These are phyloP conservation scores for Gallinago paraguaiae DNA, from an alignment of 2,113 vertebrate species.

Conservation along the genomic window DNA sequence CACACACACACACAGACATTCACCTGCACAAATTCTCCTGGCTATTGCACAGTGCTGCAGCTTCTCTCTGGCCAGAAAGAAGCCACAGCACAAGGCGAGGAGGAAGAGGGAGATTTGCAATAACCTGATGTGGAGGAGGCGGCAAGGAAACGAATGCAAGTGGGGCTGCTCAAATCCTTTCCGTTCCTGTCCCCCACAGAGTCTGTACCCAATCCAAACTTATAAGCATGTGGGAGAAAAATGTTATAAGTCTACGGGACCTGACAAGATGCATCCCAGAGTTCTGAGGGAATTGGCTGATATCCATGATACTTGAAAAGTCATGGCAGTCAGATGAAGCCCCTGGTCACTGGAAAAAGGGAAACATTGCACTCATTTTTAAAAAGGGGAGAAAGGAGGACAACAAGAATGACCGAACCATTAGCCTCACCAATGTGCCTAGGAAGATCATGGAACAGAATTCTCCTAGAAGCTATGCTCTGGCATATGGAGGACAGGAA, in stretches of 20 bases:
- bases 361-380: background rate
- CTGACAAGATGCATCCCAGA: background rate
- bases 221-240: background rate
- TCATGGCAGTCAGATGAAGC: background rate
- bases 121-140: background rate
- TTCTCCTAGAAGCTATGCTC: background rate
- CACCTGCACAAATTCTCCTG: background rate
- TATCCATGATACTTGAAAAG: background rate
- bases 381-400: background rate
- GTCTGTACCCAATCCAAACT: background rate
- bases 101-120: background rate
- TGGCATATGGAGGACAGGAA: background rate
- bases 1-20: background rate
- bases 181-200: background rate
- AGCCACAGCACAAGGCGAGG: background rate
- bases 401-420: background rate
- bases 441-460: background rate
- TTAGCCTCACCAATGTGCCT: background rate
- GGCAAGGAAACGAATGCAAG: background rate
- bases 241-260: background rate
- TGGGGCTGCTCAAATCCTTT: background rate
- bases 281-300: background rate
- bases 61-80: background rate
- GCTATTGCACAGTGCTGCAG: background rate
- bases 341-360: background rate